Conservation (phyloP, 2,888 invertebrate species). For the Chalcosyrphus nemorum region DNA sequence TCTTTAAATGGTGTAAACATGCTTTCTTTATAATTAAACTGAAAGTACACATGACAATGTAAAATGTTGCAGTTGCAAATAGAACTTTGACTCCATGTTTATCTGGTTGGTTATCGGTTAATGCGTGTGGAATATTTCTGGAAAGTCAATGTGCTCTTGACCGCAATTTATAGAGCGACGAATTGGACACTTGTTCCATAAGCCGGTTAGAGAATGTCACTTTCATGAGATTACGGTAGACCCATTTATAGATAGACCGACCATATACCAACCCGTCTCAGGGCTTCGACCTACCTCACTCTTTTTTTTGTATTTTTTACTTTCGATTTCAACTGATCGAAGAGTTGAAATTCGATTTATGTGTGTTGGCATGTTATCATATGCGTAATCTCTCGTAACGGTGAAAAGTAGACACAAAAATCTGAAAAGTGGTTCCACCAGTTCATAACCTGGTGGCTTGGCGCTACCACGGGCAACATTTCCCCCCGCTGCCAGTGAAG, state of each 20-base stretch:
- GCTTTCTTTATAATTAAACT: too few relatives aligned
- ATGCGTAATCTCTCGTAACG: constrained; percentile 2
- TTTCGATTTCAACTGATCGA: neutral
- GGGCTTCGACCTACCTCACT: constrained; percentile 29
- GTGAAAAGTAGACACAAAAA: constrained; percentile 9
- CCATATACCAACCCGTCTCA: neutral
- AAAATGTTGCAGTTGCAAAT: too few relatives aligned
- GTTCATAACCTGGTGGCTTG: constrained; percentile 11
- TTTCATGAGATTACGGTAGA: neutral
- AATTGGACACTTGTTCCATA: neutral
- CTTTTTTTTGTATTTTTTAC: constrained; percentile 14
- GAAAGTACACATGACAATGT: too few relatives aligned
- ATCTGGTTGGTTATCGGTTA: neutral
- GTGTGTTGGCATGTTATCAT: constrained; percentile 2
- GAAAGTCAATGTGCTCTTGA: constrained; percentile 20
- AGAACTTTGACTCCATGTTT: neutral
- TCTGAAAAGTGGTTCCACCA: constrained; percentile 30
- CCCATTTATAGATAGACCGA: neutral
- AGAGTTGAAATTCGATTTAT: neutral
- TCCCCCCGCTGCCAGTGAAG: neutral
- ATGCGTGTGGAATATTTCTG: neutral
- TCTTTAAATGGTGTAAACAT: too few relatives aligned
- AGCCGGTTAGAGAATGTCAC: constrained; percentile 25
- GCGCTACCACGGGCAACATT: neutral
- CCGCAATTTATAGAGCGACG: constrained; percentile 2